phyloP scores from a whole-genome alignment of 2,888 invertebrate species.

The Fragum fragum region DNA sequence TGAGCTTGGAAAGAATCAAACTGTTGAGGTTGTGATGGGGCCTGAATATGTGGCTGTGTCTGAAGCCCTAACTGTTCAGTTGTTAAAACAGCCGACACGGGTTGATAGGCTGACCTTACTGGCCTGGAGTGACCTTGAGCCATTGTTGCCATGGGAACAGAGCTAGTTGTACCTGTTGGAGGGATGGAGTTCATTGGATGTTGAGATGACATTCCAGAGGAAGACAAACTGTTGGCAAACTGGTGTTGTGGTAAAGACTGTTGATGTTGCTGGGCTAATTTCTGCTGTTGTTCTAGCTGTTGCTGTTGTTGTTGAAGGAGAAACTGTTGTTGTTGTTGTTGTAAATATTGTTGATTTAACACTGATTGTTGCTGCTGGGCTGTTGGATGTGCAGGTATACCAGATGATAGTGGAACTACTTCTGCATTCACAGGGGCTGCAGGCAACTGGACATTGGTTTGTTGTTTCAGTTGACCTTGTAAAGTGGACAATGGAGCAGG shows the following conservation, averaged over 20 bases:
- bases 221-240: conserved; percentile 53
- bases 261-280: background rate
- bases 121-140: conserved; percentile 31
- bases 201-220: conserved; percentile 58
- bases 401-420: background rate
- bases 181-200: conserved; percentile 69
- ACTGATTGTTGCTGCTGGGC: conserved; percentile 12
- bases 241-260: conserved; percentile 34
- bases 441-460: conserved; percentile 8
- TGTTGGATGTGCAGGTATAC: background rate
- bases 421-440: background rate
- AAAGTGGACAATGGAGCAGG: background rate
- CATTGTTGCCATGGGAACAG: conserved; percentile 53
- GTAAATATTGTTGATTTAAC: conserved; percentile 1
- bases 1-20: background rate
- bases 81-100: conserved; percentile 56
- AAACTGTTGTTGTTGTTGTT: conserved; percentile 11
- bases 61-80: conserved; percentile 52
- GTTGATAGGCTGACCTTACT: conserved; percentile 53
- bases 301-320: conserved; percentile 18
- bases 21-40: background rate
- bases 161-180: conserved; percentile 60
- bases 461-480: conserved; percentile 14
- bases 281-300: conserved; percentile 10
- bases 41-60: background rate